Percentiles rank a stretch among this genome's conserved stretches.
Evolutionary conservation across 2,888 invertebrate species (phyloP).

Genomic region (Sipha maydis): DNA sequence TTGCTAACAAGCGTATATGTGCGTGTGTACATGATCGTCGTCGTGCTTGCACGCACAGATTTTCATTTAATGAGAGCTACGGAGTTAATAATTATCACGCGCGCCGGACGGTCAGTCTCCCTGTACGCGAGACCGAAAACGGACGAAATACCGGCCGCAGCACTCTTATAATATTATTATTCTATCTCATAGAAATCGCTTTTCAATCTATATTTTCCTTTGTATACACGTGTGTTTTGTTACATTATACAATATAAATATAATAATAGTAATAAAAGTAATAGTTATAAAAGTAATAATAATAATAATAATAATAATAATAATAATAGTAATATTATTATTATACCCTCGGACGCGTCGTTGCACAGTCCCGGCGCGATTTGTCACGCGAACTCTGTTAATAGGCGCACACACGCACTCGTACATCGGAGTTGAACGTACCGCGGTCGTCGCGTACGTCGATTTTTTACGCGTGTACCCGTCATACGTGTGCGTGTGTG

Average conservation of each 20-base stretch:
- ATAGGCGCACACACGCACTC: slow-evolving; percentile 2
- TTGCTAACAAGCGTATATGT: too few relatives aligned
- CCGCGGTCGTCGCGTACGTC: not conserved
- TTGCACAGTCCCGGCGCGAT: slow-evolving; percentile 11
- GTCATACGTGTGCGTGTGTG: not conserved
- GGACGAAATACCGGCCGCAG: too few relatives aligned
- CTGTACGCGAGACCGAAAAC: too few relatives aligned
- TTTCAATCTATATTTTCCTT: not conserved
- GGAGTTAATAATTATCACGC: not conserved
- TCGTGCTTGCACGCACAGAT: too few relatives aligned
- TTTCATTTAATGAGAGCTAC: not conserved
- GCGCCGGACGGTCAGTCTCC: too few relatives aligned
- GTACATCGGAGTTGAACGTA: slow-evolving; percentile 51
- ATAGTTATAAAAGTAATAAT: not conserved
- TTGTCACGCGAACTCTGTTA: slow-evolving; percentile 57
- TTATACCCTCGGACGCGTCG: not conserved
- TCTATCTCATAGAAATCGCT: not conserved
- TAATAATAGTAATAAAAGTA: not conserved
- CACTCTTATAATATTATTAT: not conserved
- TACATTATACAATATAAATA: not conserved
- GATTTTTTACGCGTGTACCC: not conserved
- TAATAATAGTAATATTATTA: not conserved
- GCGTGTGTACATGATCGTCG: too few relatives aligned
- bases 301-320: not conserved
- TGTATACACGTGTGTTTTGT: not conserved